Conservation (phyloP, 2,113 vertebrate species). For the Ondatra zibethicus region DNA sequence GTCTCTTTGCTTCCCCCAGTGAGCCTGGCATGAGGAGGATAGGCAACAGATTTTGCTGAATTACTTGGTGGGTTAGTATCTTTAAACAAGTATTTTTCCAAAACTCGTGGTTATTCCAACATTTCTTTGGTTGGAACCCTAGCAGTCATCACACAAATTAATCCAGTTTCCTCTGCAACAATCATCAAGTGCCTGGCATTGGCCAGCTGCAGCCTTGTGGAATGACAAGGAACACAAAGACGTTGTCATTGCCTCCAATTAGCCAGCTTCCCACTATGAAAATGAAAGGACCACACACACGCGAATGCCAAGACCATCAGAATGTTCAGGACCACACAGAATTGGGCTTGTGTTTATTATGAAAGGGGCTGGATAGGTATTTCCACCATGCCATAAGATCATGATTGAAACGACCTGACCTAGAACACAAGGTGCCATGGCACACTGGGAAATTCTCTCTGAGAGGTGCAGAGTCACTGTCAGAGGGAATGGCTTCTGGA, state of each 20-base stretch:
- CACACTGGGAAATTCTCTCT: conserved; percentile 18
- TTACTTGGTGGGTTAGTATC: conserved; percentile 4
- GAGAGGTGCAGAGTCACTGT: not conserved
- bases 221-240: not conserved
- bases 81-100: conserved; percentile 33
- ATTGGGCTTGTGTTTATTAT: not conserved
- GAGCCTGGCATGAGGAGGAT: not conserved
- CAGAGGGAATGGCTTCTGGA: not conserved
- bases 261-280: not conserved
- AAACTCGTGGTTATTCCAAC: not conserved
- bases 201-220: not conserved
- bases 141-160: not conserved
- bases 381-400: not conserved
- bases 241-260: not conserved
- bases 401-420: not conserved
- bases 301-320: not conserved
- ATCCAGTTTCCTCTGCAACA: not conserved
- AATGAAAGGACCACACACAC: not conserved
- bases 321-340: not conserved
- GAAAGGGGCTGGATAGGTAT: not conserved
- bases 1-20: not conserved
- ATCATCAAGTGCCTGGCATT: not conserved
- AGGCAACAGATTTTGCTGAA: not conserved
- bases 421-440: not conserved
- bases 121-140: conserved; percentile 14